phyloP scores from a whole-genome alignment of 2,888 invertebrate genomes.

The Allolobophora icterica region DNA sequence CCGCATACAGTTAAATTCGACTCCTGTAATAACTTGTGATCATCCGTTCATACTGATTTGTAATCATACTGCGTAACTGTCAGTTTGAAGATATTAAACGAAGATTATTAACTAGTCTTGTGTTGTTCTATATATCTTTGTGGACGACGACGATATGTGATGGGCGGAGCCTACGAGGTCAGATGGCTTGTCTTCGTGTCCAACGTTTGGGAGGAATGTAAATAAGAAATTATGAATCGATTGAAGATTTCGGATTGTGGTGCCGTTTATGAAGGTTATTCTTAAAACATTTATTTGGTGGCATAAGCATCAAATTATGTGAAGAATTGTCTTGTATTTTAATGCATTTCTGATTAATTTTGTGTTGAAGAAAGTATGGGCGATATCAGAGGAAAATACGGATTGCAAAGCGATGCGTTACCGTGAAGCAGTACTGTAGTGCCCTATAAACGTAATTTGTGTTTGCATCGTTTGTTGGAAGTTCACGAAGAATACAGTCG shows the following conservation, averaged over 20 bases:
- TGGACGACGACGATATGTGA: conserved; percentile 2
- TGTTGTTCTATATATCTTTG: neutral
- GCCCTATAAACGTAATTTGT: neutral
- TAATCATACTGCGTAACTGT: too few relatives aligned
- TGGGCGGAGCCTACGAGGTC: neutral
- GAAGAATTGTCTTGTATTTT: neutral
- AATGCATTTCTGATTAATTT: neutral
- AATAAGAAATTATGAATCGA: conserved; percentile 23
- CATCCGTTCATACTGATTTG: too few relatives aligned
- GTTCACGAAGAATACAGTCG: too few relatives aligned
- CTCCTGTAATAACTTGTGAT: too few relatives aligned
- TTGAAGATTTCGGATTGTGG: conserved; percentile 6
- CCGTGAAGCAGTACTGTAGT: neutral
- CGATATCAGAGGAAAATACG: neutral
- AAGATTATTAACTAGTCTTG: neutral
- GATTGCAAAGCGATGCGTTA: neutral
- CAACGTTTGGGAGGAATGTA: neutral
- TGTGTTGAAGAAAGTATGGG: neutral
- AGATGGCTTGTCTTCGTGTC: neutral
- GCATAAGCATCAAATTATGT: neutral
- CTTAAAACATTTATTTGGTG: neutral
- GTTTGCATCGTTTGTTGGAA: too few relatives aligned
- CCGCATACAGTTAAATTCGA: too few relatives aligned
- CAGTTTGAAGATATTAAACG: too few relatives aligned
- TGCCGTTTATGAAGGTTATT: neutral